phyloP scores from a whole-genome alignment of 2,797 vertebrate genomes.

The Cuniculus paca region DNA sequence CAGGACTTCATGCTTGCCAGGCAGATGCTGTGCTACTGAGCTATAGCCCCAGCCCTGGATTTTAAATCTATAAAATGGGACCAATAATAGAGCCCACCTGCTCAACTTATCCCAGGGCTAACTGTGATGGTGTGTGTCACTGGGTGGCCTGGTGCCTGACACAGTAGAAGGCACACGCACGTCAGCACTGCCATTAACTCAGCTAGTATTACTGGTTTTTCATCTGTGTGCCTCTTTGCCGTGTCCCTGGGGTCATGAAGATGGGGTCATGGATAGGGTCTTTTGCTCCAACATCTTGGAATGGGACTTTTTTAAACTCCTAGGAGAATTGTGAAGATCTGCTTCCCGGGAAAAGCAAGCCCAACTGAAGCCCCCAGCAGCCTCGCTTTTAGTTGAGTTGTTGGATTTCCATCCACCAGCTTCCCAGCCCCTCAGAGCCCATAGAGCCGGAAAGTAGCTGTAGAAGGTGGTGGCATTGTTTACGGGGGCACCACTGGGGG shows the following conservation, averaged over 20 bases:
- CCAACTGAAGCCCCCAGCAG: not conserved
- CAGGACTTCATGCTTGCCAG: no score
- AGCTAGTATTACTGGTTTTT: not conserved
- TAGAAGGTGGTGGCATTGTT: constrained; percentile 67
- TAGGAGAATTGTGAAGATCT: not conserved
- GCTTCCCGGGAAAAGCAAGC: not conserved
- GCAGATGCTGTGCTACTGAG: no score
- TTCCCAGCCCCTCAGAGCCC: not conserved
- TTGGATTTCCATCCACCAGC: not conserved
- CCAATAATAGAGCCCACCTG: no score
- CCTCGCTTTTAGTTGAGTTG: not conserved
- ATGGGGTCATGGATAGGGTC: not conserved
- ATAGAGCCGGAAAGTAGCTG: not conserved
- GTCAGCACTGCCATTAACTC: not conserved
- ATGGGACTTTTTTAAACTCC: constrained; percentile 12
- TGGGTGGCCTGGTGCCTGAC: not conserved
- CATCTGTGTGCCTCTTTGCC: not conserved
- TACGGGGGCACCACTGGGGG: constrained; percentile 56
- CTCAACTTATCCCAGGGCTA: not conserved
- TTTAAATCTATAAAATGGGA: not conserved
- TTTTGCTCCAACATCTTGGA: not conserved
- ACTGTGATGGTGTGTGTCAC: not conserved
- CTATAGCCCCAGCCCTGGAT: not conserved
- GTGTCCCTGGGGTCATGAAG: not conserved
- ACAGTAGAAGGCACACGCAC: not conserved